Evolutionary conservation across 1,140 invertebrate species (phyloP).

Genomic region (Scaptomyza graminum): DNA sequence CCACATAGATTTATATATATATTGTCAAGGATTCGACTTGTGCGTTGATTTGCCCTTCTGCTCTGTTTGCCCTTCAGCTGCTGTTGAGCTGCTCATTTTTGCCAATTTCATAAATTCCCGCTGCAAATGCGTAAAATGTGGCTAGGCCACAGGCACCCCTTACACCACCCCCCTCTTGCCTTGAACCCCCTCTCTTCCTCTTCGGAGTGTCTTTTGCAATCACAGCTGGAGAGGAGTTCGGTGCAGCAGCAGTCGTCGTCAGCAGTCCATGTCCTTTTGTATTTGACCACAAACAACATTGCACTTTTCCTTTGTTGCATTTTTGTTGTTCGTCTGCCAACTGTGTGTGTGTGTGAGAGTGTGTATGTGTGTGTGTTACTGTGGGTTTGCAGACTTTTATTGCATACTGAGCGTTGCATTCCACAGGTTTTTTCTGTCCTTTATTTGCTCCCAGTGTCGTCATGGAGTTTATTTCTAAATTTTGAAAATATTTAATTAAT

Average conservation of each 20-base stretch:
- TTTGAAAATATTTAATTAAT: constrained; percentile 32
- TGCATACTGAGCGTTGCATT: neutral
- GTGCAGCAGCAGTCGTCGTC: too few relatives aligned
- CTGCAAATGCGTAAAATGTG: constrained; percentile 75
- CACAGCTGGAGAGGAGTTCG: neutral
- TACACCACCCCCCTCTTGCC: too few relatives aligned
- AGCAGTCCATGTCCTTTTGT: constrained; percentile 55
- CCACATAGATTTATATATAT: too few relatives aligned
- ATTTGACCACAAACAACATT: constrained; percentile 73
- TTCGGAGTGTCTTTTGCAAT: neutral
- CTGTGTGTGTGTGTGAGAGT: neutral
- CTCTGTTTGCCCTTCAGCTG: neutral
- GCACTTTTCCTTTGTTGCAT: constrained; percentile 74
- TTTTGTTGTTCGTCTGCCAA: constrained; percentile 52
- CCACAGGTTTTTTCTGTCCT: neutral
- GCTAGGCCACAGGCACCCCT: constrained; percentile 39
- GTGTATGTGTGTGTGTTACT: neutral
- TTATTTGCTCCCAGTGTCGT: neutral
- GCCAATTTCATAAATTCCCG: constrained; percentile 76
- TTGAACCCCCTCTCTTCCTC: neutral
- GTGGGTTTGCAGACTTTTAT: neutral
- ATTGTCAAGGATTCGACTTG: constrained; percentile 1
- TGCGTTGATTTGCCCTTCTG: constrained; percentile 50
- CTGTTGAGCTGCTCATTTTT: constrained; percentile 47
- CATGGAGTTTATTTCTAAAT: neutral